Base-by-base conservation (phyloP, 2,888 invertebrate species). In the Limnephilus rhombicus region DNA sequence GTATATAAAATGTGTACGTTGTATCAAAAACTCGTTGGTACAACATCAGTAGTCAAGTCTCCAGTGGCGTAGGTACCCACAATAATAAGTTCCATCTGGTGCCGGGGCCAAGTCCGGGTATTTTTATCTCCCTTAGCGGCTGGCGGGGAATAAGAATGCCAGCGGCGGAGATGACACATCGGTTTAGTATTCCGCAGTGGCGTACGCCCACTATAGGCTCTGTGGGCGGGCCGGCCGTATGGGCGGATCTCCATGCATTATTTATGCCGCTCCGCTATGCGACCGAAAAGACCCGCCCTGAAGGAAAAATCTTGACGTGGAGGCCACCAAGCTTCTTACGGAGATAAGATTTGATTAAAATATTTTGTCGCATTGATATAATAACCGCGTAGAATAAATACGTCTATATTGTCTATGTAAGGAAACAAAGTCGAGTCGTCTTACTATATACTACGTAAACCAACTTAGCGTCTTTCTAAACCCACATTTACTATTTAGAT, bases 231-330 rank as follows among this genome's bases (percentile, higher is more conserved):
- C 37, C 49, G 34, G 87, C n/a, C 88, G 82, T 53, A 87, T 86
- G 90, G 92, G 93, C 92, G 92, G 89, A 80, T 92, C 93, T 90
- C 87, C 92, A 92, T 92, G 92, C 91, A 93, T 93, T 93, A 93
- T 92, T 93, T 92, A 92, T 92, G 87, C 87, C 53, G 87, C 91
- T 87, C 80, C 80, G 88, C 88, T 68, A 53, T 53, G 37, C 89
- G 91, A 80, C 91, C 91, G 18, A 85, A 68, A 37, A 85, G 86
- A 91, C n/a, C 53, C 88, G 88, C 88, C 88, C 86, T 49, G 83
- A 83, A 34, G 82, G 82, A 83, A 83, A 83, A 37, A 83, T 34
- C 37, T 41, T 24, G 83, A 83, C 24, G 83, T 83, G 37, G 83
- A 34, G 24, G 34, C 18, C 37, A 83, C 37, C 24, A 18, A 1